Base-by-base conservation (phyloP, 2,888 invertebrate species). In the Aphidius colemani region DNA sequence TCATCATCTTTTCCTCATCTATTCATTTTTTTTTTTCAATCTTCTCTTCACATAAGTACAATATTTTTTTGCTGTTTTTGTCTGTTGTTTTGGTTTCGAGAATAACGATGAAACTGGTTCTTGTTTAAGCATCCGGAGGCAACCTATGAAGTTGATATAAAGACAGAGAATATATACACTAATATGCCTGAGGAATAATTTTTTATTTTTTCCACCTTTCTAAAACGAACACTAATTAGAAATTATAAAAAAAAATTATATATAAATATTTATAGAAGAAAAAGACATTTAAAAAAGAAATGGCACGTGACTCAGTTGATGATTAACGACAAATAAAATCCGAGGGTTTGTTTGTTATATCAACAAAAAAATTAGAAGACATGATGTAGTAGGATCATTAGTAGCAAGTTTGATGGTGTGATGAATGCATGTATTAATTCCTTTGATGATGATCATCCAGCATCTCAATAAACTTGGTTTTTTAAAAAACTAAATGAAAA, bases 201-300 rank as follows among this genome's bases (percentile, higher is more conserved):
- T 18, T 18, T 18, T 18, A 65, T 66, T 66, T 65, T 65, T 30
- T 30, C 30, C 5, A 18, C 61, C 59, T 66, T 68, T 65, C 65
- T 68, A 59, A 61, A 61, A 65, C 61, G 59, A 30, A 63, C 59
- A 61, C 68, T 68, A 66, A 68, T 68, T 68, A 68, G 65, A 65
- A 30, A 18, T 41, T n/a, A 51, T 45, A 48, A 44, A 44, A 39
- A 51, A 58, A 65, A 59, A 49, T 59, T 59, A 59, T 61, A 46
- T 41, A 57, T 53, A 48, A 48, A 48, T 40, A 45, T n/a, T 49
- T 48, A n/a, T 44, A 51, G 50, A 63, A 61, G 64, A 59, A 67
- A 64, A 64, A 30, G 2, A 30, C 30, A 30, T 30, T 30, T 13
- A 13, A 30, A 30, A 68, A 68, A 63, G 39, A 58, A 48, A 49